phyloP scores from a whole-genome alignment of 1,140 invertebrate genomes.

The Saccostrea cuccullata region DNA sequence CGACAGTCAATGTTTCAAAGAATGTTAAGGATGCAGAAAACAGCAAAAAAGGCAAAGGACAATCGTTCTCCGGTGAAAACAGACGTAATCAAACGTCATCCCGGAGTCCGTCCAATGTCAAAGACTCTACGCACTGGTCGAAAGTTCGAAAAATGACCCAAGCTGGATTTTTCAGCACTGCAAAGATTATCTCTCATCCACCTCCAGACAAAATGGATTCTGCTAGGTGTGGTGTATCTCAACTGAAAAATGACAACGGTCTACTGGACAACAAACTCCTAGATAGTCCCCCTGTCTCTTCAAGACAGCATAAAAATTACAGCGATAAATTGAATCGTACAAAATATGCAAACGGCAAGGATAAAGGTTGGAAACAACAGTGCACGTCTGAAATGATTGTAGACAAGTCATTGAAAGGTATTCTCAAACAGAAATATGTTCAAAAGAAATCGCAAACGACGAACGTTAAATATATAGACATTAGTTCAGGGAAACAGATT shows the following conservation, averaged over 20 bases:
- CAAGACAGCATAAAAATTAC: background rate
- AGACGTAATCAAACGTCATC: background rate
- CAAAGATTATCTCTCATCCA: background rate
- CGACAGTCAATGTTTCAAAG: background rate
- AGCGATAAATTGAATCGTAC: background rate
- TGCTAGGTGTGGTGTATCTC: background rate
- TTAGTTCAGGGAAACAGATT: background rate
- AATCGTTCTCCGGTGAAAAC: background rate
- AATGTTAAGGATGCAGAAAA: background rate
- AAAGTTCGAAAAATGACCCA: slow-evolving; percentile 29
- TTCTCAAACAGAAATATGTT: background rate
- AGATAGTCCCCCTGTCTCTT: background rate
- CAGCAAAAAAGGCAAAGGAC: background rate
- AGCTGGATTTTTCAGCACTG: slow-evolving; percentile 2
- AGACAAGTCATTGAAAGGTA: background rate
- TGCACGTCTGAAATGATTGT: background rate
- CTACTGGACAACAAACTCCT: background rate
- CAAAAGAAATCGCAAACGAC: background rate
- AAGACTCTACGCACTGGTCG: slow-evolving; percentile 12
- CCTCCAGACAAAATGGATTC: background rate
- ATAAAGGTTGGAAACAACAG: background rate
- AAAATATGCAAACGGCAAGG: background rate
- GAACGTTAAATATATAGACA: background rate
- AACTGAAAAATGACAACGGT: background rate
- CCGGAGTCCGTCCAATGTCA: background rate